phyloP scores from a whole-genome alignment of 2,888 invertebrate species.

The Cerceris ruficornis region DNA sequence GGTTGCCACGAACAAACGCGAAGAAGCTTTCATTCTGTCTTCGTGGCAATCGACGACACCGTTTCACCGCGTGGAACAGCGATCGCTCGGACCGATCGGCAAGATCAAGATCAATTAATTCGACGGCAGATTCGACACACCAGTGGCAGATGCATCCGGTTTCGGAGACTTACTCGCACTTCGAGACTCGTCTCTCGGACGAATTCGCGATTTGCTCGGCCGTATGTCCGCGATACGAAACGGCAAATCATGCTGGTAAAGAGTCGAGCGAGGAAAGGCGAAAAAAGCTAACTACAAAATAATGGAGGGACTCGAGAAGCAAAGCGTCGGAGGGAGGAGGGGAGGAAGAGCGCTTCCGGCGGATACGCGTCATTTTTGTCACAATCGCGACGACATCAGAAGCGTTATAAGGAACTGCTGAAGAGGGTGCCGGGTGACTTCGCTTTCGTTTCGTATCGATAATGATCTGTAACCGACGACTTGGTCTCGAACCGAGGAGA shows the following conservation, averaged over 20 bases:
- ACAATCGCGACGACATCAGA: conserved; percentile 80
- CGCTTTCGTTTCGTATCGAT: conserved; percentile 78
- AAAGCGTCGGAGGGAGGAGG: conserved; percentile 55
- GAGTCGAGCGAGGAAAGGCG: conserved; percentile 52
- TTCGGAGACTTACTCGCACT: background rate
- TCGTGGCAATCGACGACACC: background rate
- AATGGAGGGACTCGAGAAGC: conserved; percentile 70
- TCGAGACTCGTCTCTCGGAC: conserved; percentile 16
- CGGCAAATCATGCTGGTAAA: conserved; percentile 74
- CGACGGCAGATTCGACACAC: conserved; percentile 65
- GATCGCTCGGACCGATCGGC: conserved; percentile 39
- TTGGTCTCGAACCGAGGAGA: conserved; percentile 38
- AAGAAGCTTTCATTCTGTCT: too few species aligned
- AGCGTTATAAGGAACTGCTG: conserved; percentile 72
- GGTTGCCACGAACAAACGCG: too few species aligned
- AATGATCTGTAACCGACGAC: conserved; percentile 79
- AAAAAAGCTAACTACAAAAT: conserved; percentile 76
- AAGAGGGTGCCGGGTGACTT: conserved; percentile 49
- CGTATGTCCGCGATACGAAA: conserved; percentile 56
- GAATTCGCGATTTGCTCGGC: conserved; percentile 38
- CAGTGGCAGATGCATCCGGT: conserved; percentile 65
- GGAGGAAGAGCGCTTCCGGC: conserved; percentile 78
- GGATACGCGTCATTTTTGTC: conserved; percentile 82
- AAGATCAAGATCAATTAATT: conserved; percentile 71
- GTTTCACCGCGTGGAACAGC: background rate